phyloP scores from a whole-genome alignment of 2,888 invertebrate genomes.

The Limnephilus rhombicus region DNA sequence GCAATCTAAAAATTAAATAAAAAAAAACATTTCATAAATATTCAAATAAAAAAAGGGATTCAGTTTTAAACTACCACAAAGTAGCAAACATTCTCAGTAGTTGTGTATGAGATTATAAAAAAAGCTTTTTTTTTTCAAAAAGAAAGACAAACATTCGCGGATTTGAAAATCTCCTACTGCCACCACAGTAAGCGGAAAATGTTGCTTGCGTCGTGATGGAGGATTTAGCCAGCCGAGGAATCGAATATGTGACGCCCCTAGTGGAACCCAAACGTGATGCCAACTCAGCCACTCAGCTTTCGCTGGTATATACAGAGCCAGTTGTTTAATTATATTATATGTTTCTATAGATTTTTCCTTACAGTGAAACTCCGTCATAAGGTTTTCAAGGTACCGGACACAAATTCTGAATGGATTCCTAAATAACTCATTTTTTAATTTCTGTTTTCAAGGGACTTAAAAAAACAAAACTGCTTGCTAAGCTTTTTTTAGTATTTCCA shows the following conservation, averaged over 20 bases:
- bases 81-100: background rate
- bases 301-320: background rate
- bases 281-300: too few species aligned
- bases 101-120: background rate
- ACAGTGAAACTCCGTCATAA: background rate
- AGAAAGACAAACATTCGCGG: too few species aligned
- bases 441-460: background rate
- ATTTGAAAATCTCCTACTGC: too few species aligned
- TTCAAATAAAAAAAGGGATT: background rate
- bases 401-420: background rate
- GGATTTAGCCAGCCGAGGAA: too few species aligned
- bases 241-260: too few species aligned
- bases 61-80: background rate
- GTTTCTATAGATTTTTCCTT: background rate
- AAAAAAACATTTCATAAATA: background rate
- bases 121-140: too few species aligned
- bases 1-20: slow-evolving; percentile 28
- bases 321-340: background rate
- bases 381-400: background rate
- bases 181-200: too few species aligned
- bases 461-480: background rate
- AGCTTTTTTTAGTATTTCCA: background rate
- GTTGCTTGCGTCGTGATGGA: too few species aligned
- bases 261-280: too few species aligned
- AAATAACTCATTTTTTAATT: background rate